Evolutionary conservation across 2,113 vertebrate species (phyloP), one percentile per base, ranked within the genome.

Genomic region (Plestiodon gilberti): DNA sequence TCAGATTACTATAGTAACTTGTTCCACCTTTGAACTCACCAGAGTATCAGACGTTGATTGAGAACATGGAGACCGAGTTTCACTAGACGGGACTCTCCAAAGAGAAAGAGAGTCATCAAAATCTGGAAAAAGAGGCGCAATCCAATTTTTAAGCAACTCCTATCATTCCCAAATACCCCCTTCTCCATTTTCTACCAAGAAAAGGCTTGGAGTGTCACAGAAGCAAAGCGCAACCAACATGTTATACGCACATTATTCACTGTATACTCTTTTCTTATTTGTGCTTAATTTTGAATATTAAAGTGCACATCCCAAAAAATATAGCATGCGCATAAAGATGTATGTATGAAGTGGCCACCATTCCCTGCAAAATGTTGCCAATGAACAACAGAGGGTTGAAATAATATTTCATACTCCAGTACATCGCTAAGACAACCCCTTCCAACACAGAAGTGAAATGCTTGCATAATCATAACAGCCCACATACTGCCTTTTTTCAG

Each of bases 31-130:
- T 33, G 43, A 52, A 93, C 95, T 97, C 92, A 99, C 98, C 97
- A 96, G 91, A 67, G 98, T 99, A 94, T 98, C 98, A 83, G 96
- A 98, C n/a, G 98, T 99, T 81, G 98, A 98, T 8, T 97, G 96
- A 76, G 98, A 98, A 91, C 95, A 95, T 75, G 97, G 97, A 77
- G 96, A 95, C 78, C 83, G 96, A 85, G 95, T 96, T 13, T 96
- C 96, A 92, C 81, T 92, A 15, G 93, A 94, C 15, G 95, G 91
- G 61, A 89, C 93, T 87, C 96, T 97, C 98, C 98, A 98, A 89
- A 97, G 91, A 92, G 94, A 96, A 89, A 98, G 82, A 8, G 97
- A 98, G 87, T 98, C 97, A 85, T 98, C 97, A 73, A 97, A 95
- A 91, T 98, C 98, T 98, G 90, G 82, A 43, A 77, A 71, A 25